Evolutionary conservation across 2,113 vertebrate species (phyloP), one percentile per base, ranked within the genome.

Genomic region (Pampusana beccarii): DNA sequence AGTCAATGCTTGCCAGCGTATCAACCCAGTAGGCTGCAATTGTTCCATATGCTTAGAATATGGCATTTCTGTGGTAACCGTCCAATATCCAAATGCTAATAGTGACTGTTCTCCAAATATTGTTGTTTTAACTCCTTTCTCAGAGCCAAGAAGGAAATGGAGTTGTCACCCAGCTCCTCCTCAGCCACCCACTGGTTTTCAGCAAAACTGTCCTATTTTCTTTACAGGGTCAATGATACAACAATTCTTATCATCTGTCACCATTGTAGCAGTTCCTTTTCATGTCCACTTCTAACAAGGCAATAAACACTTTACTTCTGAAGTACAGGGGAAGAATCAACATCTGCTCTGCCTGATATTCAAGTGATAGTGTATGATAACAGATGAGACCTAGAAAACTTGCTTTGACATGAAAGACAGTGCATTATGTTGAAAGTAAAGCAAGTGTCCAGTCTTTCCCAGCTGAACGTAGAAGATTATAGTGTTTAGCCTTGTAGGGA

Each of bases 1-100:
- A 96, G 90, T 72, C 95, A 93, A 67, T 94, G 93, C 96, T 96
- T 93, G 90, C 92, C 95, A 96, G 95, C 95, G 88, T 79, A 96
- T 67, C 93, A 94, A 67, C 94, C 93, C 94, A 96, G 96, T 82
- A 90, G 89, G 95, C 83, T 92, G 65, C 95, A 94, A 93, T 92
- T 92, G 88, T 96, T 96, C 93, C 93, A 86, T 96, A 95, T 93
- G 92, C 53, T 95, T 92, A 38, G 92, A 93, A 84, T 94, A 92
- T 88, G 95, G 95, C 75, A 93, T 87, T 96, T 92, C 95, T 78
- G 90, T 92, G 86, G 83, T 93, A 96, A 90, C 42, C 25, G 6
- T 79, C 83, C 90, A 86, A 78, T 86, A 66, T 70, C 92, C 86
- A 96, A 97, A 91, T 61, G 72, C 57, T 92, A 67, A 90, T 53